Evolutionary conservation across 2,113 vertebrate species (phyloP).

Genomic region (Bucco capensis): DNA sequence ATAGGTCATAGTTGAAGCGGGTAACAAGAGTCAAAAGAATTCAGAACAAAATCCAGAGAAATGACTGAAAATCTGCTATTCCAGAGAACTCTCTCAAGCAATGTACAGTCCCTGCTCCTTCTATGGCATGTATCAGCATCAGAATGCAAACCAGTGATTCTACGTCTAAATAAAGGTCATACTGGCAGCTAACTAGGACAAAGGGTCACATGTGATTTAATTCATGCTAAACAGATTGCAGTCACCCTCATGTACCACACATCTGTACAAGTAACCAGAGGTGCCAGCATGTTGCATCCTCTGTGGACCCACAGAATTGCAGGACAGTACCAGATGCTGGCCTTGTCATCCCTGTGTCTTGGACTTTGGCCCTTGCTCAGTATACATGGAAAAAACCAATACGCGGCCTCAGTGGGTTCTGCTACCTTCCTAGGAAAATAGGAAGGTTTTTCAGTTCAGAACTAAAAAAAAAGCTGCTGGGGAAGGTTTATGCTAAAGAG

Average conservation of each 20-base stretch:
- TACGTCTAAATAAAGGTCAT: background rate
- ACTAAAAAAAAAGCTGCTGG: background rate
- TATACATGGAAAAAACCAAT: background rate
- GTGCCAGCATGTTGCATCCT: background rate
- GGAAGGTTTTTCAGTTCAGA: too few relatives aligned
- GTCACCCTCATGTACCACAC: background rate
- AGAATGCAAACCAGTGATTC: background rate
- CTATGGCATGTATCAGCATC: background rate
- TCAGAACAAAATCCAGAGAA: constrained; percentile 24
- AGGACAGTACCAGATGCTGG: background rate
- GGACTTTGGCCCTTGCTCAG: background rate
- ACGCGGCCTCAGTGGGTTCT: background rate
- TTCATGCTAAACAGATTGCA: background rate
- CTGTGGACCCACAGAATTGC: background rate
- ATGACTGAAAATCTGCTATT: background rate
- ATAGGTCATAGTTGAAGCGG: background rate
- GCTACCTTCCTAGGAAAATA: background rate
- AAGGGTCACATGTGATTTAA: background rate
- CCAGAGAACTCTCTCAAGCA: background rate
- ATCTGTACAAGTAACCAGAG: background rate
- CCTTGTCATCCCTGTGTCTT: background rate
- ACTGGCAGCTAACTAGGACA: background rate
- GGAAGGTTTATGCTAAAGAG: background rate
- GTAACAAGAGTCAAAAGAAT: background rate
- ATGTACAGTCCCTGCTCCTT: background rate